Conservation (phyloP, 2,113 vertebrate species). For the Oreochromis aureus region DNA sequence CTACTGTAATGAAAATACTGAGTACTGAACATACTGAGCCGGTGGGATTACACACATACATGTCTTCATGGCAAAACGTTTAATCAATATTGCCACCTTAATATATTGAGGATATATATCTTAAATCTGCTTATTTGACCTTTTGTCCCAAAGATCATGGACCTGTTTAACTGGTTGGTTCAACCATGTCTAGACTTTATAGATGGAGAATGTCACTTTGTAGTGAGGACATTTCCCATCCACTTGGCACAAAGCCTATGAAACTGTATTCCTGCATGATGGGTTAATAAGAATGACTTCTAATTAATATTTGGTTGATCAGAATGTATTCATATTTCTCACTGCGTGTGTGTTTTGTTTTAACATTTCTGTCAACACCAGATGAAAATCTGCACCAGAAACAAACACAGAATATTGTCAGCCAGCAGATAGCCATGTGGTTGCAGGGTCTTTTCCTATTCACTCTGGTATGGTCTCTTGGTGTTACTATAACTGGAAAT, state of each 20-base stretch:
- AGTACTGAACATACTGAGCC: constrained; percentile 73
- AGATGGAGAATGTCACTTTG: constrained; percentile 72
- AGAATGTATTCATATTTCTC: not conserved
- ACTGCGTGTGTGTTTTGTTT: not conserved
- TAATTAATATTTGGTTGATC: not conserved
- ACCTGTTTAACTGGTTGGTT: constrained; percentile 86
- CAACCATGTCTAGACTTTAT: constrained; percentile 86
- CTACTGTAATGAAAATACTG: constrained; percentile 27
- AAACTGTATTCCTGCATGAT: constrained; percentile 82
- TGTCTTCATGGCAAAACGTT: not conserved
- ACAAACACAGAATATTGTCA: constrained; percentile 68
- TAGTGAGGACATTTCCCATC: constrained; percentile 81
- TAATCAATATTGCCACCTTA: not conserved
- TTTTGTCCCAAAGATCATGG: constrained; percentile 68
- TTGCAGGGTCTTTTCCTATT: constrained; percentile 88
- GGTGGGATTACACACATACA: constrained; percentile 61
- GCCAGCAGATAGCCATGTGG: constrained; percentile 82
- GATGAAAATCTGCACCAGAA: constrained; percentile 75
- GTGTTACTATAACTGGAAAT: constrained; percentile 78
- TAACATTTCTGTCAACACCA: constrained; percentile 35
- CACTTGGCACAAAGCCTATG: constrained; percentile 82
- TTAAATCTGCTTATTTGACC: not conserved
- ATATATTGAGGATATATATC: not conserved
- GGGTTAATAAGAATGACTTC: constrained; percentile 67
- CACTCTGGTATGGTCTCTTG: constrained; percentile 84